These are phyloP conservation scores for Forficula auricularia DNA, from an alignment of 1,140 invertebrate genomes.

Conservation along the genomic window DNA sequence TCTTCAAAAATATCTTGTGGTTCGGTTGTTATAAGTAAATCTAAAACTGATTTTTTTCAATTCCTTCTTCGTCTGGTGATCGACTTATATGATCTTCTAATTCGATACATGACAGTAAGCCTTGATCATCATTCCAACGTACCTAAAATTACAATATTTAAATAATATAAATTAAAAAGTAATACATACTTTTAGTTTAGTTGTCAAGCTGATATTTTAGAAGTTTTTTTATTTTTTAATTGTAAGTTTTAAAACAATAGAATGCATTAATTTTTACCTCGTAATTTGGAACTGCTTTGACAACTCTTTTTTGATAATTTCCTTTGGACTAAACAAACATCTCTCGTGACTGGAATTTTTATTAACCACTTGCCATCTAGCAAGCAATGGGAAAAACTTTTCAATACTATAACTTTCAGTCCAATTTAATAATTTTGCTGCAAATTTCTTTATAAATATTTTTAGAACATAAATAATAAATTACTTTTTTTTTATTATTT, in stretches of 20 bases:
- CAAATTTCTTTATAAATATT: slow-evolving; percentile 36
- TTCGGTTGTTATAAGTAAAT: slow-evolving; percentile 38
- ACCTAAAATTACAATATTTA: background rate
- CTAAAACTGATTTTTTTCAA: slow-evolving; percentile 9
- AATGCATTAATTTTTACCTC: slow-evolving; percentile 42
- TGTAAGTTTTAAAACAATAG: too few species aligned
- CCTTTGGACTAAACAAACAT: slow-evolving; percentile 26
- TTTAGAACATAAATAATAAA: slow-evolving; percentile 7
- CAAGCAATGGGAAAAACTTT: slow-evolving; percentile 59
- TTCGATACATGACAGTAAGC: slow-evolving; percentile 34
- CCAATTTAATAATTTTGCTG: slow-evolving; percentile 48
- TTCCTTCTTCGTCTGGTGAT: slow-evolving; percentile 13
- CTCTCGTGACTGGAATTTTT: slow-evolving; percentile 11
- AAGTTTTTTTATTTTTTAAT: too few species aligned
- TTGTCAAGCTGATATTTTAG: too few species aligned
- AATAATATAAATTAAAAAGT: too few species aligned
- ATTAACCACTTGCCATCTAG: slow-evolving; percentile 44
- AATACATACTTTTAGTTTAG: too few species aligned
- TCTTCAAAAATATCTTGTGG: slow-evolving; percentile 38
- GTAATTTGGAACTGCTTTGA: slow-evolving; percentile 42
- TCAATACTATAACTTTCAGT: slow-evolving; percentile 53
- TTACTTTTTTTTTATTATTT: background rate
- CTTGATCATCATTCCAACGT: slow-evolving; percentile 36
- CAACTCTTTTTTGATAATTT: slow-evolving; percentile 41
- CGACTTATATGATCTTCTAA: slow-evolving; percentile 32